Base-by-base conservation (phyloP, 1,140 invertebrate genomes). In the Hyles euphorbiae region DNA sequence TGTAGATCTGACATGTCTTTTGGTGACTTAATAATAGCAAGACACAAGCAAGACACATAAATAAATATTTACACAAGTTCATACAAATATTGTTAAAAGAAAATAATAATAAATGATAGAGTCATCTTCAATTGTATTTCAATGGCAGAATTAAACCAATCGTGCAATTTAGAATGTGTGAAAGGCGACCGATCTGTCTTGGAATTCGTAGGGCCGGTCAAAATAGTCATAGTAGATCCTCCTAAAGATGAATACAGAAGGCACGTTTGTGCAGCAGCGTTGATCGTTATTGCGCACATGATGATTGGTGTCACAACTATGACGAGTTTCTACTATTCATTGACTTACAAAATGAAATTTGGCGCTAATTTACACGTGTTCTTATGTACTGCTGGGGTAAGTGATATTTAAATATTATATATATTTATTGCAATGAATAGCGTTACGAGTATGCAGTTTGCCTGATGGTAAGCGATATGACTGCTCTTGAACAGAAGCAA, bases 171-270 rank as follows among this genome's bases (percentile, higher is more conserved):
- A 10, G 76, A 82, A 58, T 81, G 80, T 22, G 48, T 70, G 6
- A 51, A 66, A 53, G 47, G 69, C 3, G 52, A 64, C 36, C 44
- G 12, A 3, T 46, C 47, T 8, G 46, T 60, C 2, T 51, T 63
- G 4, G 79, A 83, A 53, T 86, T 82, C 50, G 65, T 79, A 2
- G 79, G 80, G 6, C 81, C 78, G 1, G 81, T 86, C 33, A 86
- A 78, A 62, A 81, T 86, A 52, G 56, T 82, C 50, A 55, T 86
- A 5, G 69, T 86, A 0, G 72, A 86, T 53, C 58, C 70, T n/a
- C 62, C 73, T 0, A 56, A 53, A 52, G 34, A 47, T 3, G 45
- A 55, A 33, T 77, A 81, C 52, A 34, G 47, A 4, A 55, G 61
- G 5, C 70, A 68, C 63, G 49, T 52, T 5, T 74, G 69, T 48